A percentile compares a stretch with the other conserved stretches of the same genome.
Conservation (phyloP, 1,140 invertebrate genomes). For the Drosophila obscura region DNA sequence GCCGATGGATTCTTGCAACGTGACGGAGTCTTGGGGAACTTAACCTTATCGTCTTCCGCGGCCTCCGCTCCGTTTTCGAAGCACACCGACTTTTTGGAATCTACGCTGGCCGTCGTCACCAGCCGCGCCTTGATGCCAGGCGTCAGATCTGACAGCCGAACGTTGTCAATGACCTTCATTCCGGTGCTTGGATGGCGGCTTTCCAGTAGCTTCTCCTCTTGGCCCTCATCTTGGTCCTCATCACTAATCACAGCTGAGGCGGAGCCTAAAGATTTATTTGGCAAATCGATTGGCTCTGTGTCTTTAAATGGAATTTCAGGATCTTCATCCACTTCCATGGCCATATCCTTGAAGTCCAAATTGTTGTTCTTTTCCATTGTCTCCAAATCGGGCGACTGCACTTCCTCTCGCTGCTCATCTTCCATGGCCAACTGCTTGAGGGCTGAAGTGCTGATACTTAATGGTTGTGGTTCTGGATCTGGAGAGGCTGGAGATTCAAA, state of each 20-base stretch:
- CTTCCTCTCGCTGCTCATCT: not conserved
- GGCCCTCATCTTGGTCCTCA: not conserved
- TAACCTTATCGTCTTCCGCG: conserved; percentile 30
- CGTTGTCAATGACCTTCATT: not conserved
- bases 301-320: no score
- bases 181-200: not conserved
- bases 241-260: no score
- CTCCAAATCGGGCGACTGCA: not conserved
- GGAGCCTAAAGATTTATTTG: no score
- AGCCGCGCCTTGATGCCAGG: not conserved
- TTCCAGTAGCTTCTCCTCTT: no score
- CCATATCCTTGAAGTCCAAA: no score
- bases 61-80: conserved; percentile 24
- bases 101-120: not conserved
- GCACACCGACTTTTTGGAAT: conserved; percentile 37
- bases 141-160: not conserved
- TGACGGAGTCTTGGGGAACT: conserved; percentile 67
- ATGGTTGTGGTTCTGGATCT: conserved; percentile 5
- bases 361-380: not conserved
- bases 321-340: not conserved
- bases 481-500: not conserved
- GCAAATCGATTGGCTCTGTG: conserved; percentile 1
- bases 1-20: conserved; percentile 18
- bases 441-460: conserved; percentile 15
- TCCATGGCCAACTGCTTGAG: not conserved